Evolutionary conservation across 2,888 invertebrate genomes (phyloP), one percentile per base, ranked within the genome.

Genomic region (Agapostemon virescens): DNA sequence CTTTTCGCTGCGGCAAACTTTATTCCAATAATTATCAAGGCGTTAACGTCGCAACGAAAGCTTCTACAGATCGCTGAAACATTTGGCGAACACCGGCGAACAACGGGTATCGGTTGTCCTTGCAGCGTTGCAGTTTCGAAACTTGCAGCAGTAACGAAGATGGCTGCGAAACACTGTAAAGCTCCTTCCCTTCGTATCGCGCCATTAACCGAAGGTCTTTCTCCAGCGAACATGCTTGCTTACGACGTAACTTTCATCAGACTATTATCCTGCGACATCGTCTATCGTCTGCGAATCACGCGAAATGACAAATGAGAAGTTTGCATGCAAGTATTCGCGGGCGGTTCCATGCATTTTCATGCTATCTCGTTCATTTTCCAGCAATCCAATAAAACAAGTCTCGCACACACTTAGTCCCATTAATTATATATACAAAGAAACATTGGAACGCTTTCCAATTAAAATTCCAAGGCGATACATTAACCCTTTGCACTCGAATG

Each of bases 181-280:
- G 81, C 81, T 75, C 72, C 72, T 75, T 81, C 72, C 55, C 72
- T 69, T 75, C 75, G 75, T 66, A 58, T 81, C 70, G 64, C 69
- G 55, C 72, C 49, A 75, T 81, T 81, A 81, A 75, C 64, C 23
- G 69, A 69, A 74, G 69, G 55, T 72, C 71, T 45, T 36, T 63
- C 40, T 52, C 3, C 52, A n/a, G 30, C 9, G 74, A 81, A 82
- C 71, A 69, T 58, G 68, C 52, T 23, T 20, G 52, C 77, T 81
- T 81, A 79, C 79, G 52, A 38, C 55, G 36, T 68, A 82, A 82
- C 73, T 82, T 81, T 45, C 70, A 52, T 66, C 26, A 63, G n/a
- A 38, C 79, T 74, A 78, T 78, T 78, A 78, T 66, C 45, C 64
- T 13, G n/a, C 69, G 55, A 73, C 38, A 23, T 38, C 26, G 33